Percentiles rank a stretch among this genome's conserved stretches.
Evolutionary conservation across 1,140 invertebrate genomes (phyloP).

Genomic region (Popillia japonica): DNA sequence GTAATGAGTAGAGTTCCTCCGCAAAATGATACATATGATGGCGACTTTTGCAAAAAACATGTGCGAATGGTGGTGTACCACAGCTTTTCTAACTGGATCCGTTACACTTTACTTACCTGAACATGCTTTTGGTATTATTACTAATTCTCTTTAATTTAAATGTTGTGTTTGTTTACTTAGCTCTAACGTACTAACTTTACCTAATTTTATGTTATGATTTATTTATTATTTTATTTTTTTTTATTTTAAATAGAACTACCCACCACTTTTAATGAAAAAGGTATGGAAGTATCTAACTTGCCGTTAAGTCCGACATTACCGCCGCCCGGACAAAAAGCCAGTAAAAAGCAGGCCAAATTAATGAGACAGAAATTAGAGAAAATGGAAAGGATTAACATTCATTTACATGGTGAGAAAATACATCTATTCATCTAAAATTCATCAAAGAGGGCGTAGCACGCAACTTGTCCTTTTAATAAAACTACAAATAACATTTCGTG

Average conservation of each 20-base stretch:
- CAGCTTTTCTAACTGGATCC: conserved; percentile 16
- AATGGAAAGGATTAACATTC: conserved; percentile 84
- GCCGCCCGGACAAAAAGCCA: conserved; percentile 54
- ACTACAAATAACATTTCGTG: not conserved
- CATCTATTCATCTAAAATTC: not conserved
- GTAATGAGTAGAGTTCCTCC: conserved; percentile 15
- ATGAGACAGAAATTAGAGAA: conserved; percentile 74
- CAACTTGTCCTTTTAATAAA: conserved; percentile 24
- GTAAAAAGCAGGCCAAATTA: conserved; percentile 69
- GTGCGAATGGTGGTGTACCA: conserved; percentile 35
- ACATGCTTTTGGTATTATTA: conserved; percentile 24
- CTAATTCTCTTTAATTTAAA: not conserved
- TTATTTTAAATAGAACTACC: conserved; percentile 54
- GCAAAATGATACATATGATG: conserved; percentile 32
- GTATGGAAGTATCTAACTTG: conserved; percentile 61
- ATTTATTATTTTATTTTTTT: conserved; percentile 57
- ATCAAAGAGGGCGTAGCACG: not conserved
- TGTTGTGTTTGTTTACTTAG: not conserved
- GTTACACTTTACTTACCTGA: conserved; percentile 14
- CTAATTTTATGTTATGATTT: not conserved
- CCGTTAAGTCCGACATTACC: conserved; percentile 53
- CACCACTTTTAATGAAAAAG: conserved; percentile 52
- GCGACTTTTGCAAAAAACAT: conserved; percentile 21
- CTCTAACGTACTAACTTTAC: too few species aligned
- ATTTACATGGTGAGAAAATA: conserved; percentile 80